These are phyloP conservation scores for Sycophaga agraensis DNA, from an alignment of 1,140 invertebrate genomes.

Conservation along the genomic window DNA sequence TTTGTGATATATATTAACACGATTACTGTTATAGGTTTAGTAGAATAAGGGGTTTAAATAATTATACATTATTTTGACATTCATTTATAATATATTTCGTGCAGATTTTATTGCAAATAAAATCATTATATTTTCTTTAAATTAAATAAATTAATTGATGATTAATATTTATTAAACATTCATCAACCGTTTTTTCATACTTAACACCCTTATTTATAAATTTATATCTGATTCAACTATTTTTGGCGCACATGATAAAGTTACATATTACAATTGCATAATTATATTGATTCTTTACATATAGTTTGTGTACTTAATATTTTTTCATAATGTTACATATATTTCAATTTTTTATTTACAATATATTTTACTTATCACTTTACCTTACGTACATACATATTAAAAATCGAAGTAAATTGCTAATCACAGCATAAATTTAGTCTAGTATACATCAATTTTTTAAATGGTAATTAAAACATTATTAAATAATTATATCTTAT, in stretches of 20 bases:
- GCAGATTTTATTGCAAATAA: background rate
- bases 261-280: slow-evolving; percentile 9
- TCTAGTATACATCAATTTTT: background rate
- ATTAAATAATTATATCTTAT: background rate
- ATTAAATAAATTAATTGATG: background rate
- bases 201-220: background rate
- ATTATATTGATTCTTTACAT: slow-evolving; percentile 4
- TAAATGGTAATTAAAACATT: background rate
- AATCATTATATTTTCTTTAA: background rate
- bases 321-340: slow-evolving; percentile 2
- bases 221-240: background rate
- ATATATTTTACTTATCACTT: background rate
- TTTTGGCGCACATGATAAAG: background rate
- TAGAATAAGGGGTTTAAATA: background rate
- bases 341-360: slow-evolving; percentile 16
- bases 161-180: slow-evolving; percentile 16
- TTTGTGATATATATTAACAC: too few relatives aligned
- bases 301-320: background rate
- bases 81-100: slow-evolving; percentile 12
- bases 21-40: too few relatives aligned
- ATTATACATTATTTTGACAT: background rate
- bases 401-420: background rate
- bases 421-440: background rate
- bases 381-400: background rate
- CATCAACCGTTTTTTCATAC: background rate